Evolutionary conservation across 2,888 invertebrate species (phyloP), one percentile per base, ranked within the genome.

Genomic region (Alloscopus bannaensis): DNA sequence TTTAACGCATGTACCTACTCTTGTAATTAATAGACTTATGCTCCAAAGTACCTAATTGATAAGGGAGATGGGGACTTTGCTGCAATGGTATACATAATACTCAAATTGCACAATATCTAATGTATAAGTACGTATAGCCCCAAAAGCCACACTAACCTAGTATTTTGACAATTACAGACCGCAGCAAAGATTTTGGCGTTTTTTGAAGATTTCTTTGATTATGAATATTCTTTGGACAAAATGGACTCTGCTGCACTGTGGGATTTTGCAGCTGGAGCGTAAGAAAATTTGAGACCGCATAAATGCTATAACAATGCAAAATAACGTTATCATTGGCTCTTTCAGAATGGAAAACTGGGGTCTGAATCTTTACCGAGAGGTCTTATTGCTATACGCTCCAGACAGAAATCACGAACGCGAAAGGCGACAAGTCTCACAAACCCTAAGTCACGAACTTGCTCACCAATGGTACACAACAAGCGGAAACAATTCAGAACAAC

Each of bases 401-500:
- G 26, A 62, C 13, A 72, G 72, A 71, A 78, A 78, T 29, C 26
- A 77, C 18, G 81, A 81, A 36, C 71, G 78, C 1, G 81, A 81
- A 22, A 70, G 81, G 20, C 72, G 81, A 2, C 78, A 78, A 29
- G 65, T 81, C 18, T 57, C 81, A 2, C 78, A 78, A 55, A 81
- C 81, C 1, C 89, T 91, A 18, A 88, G 90, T 2, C 93, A 94
- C 87, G 93, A 94, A 87, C 87, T 94, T 11, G 92, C 93, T 0
- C 94, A 94, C 87, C 93, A 93, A 89, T 93, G 93, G 93, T 93
- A 93, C 1, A 2, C 22, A 13, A 20, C 60, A 64, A 64, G 8
- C 45, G 22, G 22, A 6, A 24, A 26, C 16, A 28, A 0, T n/a
- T n/a, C n/a, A n/a, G n/a, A n/a, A n/a, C n/a, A n/a, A n/a, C n/a